phyloP scores from a whole-genome alignment of 2,113 vertebrate genomes.

The Colinus virginianus region DNA sequence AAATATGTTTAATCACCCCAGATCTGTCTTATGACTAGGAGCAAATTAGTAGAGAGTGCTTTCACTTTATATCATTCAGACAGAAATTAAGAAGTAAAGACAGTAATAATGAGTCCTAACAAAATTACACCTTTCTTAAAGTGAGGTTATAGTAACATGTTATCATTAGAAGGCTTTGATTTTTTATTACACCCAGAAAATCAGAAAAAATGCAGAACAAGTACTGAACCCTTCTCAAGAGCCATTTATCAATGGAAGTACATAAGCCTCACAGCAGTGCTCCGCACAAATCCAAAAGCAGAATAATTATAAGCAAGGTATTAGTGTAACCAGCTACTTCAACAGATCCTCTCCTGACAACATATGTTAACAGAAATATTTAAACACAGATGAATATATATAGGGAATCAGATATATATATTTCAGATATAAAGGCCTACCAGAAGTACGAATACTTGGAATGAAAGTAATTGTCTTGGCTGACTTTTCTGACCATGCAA shows the following conservation, averaged over 20 bases:
- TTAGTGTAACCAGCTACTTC: neutral
- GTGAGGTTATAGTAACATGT: neutral
- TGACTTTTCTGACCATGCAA: neutral
- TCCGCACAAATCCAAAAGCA: neutral
- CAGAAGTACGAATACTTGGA: neutral
- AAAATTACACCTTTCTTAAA: conserved; percentile 21
- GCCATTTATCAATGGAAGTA: neutral
- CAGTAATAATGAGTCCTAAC: neutral
- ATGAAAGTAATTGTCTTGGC: neutral
- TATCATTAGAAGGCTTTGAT: neutral
- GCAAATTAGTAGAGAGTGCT: neutral
- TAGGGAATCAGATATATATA: neutral
- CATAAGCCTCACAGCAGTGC: neutral
- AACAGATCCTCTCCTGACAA: neutral
- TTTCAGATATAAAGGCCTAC: neutral
- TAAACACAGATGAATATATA: neutral
- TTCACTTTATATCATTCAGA: conserved; percentile 13
- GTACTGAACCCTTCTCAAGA: neutral
- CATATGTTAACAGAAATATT: neutral
- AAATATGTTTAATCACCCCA: neutral
- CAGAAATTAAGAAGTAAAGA: conserved; percentile 40
- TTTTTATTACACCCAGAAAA: neutral
- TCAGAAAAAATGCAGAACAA: neutral
- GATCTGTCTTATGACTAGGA: neutral
- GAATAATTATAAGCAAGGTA: neutral